Conservation (phyloP, 1,140 invertebrate genomes). For the Apis laboriosa region DNA sequence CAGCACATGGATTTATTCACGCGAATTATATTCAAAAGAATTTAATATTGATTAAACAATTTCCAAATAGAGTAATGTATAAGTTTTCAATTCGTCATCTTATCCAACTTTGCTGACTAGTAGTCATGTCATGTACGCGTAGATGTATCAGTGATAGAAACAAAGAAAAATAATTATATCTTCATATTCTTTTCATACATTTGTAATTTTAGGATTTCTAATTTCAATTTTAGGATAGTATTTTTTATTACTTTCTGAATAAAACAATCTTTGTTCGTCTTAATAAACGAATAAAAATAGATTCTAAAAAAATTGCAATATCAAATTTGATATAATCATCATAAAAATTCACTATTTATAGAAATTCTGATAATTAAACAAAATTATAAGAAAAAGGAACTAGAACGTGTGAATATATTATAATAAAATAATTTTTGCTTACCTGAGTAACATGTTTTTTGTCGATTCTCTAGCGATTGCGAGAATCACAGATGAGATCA, state of each 20-base stretch:
- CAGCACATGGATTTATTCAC: too few relatives aligned
- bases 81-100: constrained; percentile 14
- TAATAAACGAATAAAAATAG: neutral
- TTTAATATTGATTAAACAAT: neutral
- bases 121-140: neutral
- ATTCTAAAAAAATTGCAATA: neutral
- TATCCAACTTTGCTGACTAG: neutral
- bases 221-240: neutral
- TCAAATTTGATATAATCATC: neutral
- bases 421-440: neutral
- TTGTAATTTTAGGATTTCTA: neutral
- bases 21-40: neutral
- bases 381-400: neutral
- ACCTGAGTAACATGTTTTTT: constrained; percentile 23
- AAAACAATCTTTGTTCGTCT: neutral
- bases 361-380: neutral
- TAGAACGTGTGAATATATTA: neutral
- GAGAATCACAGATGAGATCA: constrained; percentile 11
- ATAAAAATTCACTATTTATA: neutral
- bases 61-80: neutral
- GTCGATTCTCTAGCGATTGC: neutral
- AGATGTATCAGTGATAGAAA: neutral
- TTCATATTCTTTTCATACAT: neutral
- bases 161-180: neutral
- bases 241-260: neutral